Evolutionary conservation across 2,797 vertebrate genomes (phyloP), one percentile per base, ranked within the genome.

Genomic region (Menidia menidia): DNA sequence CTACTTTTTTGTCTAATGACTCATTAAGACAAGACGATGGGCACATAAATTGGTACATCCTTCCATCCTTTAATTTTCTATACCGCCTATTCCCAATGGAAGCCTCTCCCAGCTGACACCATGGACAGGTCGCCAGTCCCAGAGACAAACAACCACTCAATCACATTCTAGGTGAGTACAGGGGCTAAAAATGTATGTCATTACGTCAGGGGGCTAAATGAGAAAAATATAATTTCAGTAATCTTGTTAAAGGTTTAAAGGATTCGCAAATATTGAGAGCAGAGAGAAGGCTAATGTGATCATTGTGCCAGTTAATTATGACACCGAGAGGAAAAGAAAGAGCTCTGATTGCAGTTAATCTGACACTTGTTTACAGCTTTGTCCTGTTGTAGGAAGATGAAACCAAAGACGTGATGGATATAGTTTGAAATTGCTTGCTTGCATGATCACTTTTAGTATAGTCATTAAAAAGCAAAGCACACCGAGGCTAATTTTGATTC

Each of bases 351-450:
- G n/a, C 58, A 61, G 57, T 47, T 70, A 33, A 78, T 67, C 10
- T 73, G 75, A 73, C 41, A 52, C 70, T 43, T 76, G 75, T 73
- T 78, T 74, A 75, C 75, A 60, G 39, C 65, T 73, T 41, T 56
- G 35, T 66, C 48, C 64, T 50, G 57, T 57, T 67, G 64, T 35
- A 67, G 60, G 19, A 78, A 51, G 39, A 57, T 6, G 66, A 68
- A 69, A 65, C 64, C 10, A 7, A 47, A 78, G 58, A 54, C 11
- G 63, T 60, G 39, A 52, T 18, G 12, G 6, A 10, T 33, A 25
- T 19, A 47, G 9, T n/a, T 4, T 9, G 4, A 25, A 30, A 51
- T 51, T 25, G 2, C 48, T 13, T 18, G 19, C 25, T 51, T 19
- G 48, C 48, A 25, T 51, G 19, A 30, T 51, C 25, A 12, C 25